Conservation (phyloP, 2,113 vertebrate genomes). For the Heterocephalus glaber region DNA sequence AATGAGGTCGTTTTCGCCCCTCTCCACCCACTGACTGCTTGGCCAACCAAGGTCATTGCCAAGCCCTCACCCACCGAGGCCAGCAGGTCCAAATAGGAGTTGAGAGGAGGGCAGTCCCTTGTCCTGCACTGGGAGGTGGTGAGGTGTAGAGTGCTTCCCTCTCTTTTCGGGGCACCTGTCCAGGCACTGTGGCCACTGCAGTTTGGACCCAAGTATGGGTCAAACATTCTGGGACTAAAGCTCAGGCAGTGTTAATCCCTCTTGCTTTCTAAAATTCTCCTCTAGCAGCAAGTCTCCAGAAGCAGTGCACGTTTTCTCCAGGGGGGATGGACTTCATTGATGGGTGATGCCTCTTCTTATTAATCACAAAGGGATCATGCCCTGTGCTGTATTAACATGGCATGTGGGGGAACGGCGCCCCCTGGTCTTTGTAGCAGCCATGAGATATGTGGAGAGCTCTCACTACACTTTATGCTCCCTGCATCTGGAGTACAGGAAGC, state of each 20-base stretch:
- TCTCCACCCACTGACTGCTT: background rate
- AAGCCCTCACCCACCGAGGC: too few species aligned
- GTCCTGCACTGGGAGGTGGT: background rate
- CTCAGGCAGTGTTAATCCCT: background rate
- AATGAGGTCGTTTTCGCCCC: background rate
- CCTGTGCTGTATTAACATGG: background rate
- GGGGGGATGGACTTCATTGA: background rate
- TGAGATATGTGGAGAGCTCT: background rate
- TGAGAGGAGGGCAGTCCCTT: background rate
- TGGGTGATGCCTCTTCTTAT: background rate
- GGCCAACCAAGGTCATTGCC: background rate
- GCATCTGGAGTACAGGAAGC: background rate
- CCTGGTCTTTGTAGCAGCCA: background rate
- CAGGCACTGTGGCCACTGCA: background rate
- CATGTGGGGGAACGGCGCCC: background rate
- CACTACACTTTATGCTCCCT: rapidly evolving
- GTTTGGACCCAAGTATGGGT: background rate
- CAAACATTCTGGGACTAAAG: background rate
- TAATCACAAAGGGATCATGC: background rate
- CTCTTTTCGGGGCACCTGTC: too few species aligned
- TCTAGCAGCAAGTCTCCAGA: background rate
- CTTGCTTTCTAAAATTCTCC: background rate
- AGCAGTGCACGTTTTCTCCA: background rate
- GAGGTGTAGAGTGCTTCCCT: background rate
- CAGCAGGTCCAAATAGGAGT: background rate